A percentile compares a stretch with the other conserved stretches of the same genome.
Conservation (phyloP, 2,113 vertebrate genomes). For the Pomatorhinus ruficollis region DNA sequence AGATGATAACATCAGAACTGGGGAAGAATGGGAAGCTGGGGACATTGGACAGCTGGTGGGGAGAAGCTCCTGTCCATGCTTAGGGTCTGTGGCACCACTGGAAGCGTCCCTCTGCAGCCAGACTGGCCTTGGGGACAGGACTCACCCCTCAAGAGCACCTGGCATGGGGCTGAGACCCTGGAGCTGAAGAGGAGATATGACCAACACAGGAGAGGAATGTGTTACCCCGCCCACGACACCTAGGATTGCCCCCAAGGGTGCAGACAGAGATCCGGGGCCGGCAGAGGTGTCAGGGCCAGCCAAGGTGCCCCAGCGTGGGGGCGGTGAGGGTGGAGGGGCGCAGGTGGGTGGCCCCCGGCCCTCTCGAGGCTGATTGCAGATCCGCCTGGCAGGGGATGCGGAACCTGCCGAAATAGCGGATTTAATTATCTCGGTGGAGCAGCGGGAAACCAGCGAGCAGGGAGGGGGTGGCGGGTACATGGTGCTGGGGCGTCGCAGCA, state of each 20-base stretch:
- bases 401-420: slow-evolving; percentile 64
- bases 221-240: not conserved
- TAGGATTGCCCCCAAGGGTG: not conserved
- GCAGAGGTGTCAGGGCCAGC: not conserved
- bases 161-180: not conserved
- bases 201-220: not conserved
- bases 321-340: not conserved
- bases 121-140: not conserved
- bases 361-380: slow-evolving; percentile 41
- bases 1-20: not conserved
- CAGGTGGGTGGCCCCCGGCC: slow-evolving; percentile 25
- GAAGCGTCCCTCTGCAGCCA: not conserved
- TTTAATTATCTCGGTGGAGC: slow-evolving; percentile 61
- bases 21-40: not conserved
- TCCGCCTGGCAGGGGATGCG: slow-evolving; percentile 63
- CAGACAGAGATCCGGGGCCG: not conserved
- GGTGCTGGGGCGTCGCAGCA: not conserved
- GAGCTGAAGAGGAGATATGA: fast-evolving
- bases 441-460: not conserved
- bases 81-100: not conserved
- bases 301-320: not conserved
- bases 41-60: not conserved
- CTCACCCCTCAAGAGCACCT: not conserved
- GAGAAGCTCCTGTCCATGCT: not conserved
- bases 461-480: not conserved